Conservation (phyloP, 2,888 invertebrate genomes). For the Ernsta delagoae region DNA sequence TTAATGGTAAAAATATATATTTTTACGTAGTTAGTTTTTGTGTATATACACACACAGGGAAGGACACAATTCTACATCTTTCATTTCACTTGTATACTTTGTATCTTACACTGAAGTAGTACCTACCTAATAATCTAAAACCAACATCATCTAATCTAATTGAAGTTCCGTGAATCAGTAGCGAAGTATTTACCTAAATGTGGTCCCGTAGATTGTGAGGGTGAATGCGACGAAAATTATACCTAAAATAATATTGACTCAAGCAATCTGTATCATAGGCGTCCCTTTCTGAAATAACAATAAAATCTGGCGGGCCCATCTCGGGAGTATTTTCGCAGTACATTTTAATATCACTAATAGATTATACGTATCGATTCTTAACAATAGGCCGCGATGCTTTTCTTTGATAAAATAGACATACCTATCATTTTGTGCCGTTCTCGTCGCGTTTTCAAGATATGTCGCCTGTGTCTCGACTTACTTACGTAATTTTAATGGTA, state of each 20-base stretch:
- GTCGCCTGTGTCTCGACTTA: background rate
- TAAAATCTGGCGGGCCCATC: slow-evolving; percentile 56
- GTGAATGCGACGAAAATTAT: slow-evolving; percentile 45
- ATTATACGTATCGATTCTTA: slow-evolving; percentile 73
- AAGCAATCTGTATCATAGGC: slow-evolving; percentile 51
- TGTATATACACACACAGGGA: no score
- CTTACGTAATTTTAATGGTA: slow-evolving; percentile 6
- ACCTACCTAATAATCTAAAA: slow-evolving; percentile 2
- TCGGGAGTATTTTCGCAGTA: slow-evolving; percentile 52
- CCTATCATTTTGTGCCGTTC: slow-evolving; percentile 41
- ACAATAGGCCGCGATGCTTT: slow-evolving; percentile 66
- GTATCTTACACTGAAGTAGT: no score
- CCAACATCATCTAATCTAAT: slow-evolving; percentile 38
- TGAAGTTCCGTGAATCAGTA: slow-evolving; percentile 37
- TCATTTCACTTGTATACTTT: no score
- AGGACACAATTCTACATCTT: no score
- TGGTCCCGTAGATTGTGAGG: slow-evolving; percentile 38
- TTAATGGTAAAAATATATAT: no score
- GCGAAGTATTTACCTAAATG: slow-evolving; percentile 43
- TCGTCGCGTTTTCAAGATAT: slow-evolving; percentile 27
- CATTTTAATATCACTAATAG: slow-evolving; percentile 78
- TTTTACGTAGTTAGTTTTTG: no score
- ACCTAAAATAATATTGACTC: slow-evolving; percentile 51
- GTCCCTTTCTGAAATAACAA: slow-evolving; percentile 52
- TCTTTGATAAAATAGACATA: slow-evolving; percentile 72